These are phyloP conservation scores for Subanguina moxae DNA, from an alignment of 1,140 invertebrate species.

Conservation along the genomic window DNA sequence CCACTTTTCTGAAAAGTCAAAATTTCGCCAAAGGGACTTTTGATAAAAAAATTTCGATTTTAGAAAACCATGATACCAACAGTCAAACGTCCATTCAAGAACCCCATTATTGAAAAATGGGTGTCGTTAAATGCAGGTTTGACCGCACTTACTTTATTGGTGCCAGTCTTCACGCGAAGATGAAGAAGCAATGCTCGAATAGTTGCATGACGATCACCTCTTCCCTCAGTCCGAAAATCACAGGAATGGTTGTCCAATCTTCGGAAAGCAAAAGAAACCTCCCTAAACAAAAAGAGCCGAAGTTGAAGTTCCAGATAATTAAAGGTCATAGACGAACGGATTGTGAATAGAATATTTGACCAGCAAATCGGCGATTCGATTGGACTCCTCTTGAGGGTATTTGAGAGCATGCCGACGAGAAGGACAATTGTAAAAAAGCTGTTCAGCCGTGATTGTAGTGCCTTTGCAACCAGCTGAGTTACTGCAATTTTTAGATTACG, in stretches of 20 bases:
- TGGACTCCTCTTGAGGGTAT: constrained; percentile 34
- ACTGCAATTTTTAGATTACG: constrained; percentile 14
- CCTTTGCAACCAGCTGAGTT: constrained; percentile 45
- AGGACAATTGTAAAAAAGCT: constrained; percentile 43
- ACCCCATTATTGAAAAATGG: not conserved
- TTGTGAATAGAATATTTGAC: constrained; percentile 47
- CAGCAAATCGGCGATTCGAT: constrained; percentile 36
- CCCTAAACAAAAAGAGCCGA: constrained; percentile 31
- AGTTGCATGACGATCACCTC: constrained; percentile 21
- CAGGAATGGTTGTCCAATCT: constrained; percentile 24
- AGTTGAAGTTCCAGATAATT: constrained; percentile 14
- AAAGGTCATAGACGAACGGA: constrained; percentile 8
- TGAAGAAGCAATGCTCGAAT: constrained; percentile 19
- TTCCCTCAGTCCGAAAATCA: constrained; percentile 34
- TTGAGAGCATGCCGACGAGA: constrained; percentile 27
- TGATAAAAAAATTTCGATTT: constrained; percentile 7
- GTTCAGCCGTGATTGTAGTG: constrained; percentile 46
- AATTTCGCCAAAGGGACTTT: too few relatives aligned
- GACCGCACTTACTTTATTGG: not conserved
- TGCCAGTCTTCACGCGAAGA: too few relatives aligned
- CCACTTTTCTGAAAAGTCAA: too few relatives aligned
- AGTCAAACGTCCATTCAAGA: not conserved
- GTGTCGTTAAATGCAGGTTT: too few relatives aligned
- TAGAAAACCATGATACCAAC: not conserved
- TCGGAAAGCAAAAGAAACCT: constrained; percentile 48